A percentile compares a stretch with the other conserved stretches of the same genome.
Evolutionary conservation across 1,140 invertebrate species (phyloP).

Genomic region (Drosophila simulans): DNA sequence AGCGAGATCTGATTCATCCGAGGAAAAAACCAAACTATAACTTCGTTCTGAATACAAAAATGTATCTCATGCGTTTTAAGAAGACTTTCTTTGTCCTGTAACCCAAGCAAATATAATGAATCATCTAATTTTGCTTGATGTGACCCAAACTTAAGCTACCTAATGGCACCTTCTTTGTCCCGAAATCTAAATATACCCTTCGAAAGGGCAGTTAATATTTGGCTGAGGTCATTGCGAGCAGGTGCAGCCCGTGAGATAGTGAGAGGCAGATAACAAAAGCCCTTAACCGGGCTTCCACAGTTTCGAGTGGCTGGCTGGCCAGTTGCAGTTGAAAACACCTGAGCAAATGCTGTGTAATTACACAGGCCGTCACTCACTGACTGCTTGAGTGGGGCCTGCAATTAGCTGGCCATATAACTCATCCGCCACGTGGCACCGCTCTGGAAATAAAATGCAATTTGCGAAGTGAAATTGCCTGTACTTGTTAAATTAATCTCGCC

Average conservation of each 20-base stretch:
- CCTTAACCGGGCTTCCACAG: background rate
- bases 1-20: too few species aligned
- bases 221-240: constrained; percentile 48
- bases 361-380: constrained; percentile 20
- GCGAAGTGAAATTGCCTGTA: constrained; percentile 44
- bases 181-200: constrained; percentile 14
- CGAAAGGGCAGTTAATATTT: constrained; percentile 21
- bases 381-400: constrained; percentile 22
- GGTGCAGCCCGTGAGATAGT: constrained; percentile 35
- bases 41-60: too few species aligned
- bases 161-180: background rate
- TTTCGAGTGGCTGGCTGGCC: constrained; percentile 4
- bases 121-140: background rate
- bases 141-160: background rate
- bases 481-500: constrained; percentile 50
- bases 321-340: constrained; percentile 27
- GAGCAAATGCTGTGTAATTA: constrained; percentile 33
- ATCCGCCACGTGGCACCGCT: constrained; percentile 40
- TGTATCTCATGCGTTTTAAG: background rate
- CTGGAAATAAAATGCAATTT: constrained; percentile 57
- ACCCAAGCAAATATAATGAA: background rate
- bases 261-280: constrained; percentile 44
- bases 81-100: background rate
- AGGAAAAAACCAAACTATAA: too few species aligned
- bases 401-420: constrained; percentile 47